These are phyloP conservation scores for Lochmaea crataegi DNA, from an alignment of 2,888 invertebrate genomes.

Conservation along the genomic window DNA sequence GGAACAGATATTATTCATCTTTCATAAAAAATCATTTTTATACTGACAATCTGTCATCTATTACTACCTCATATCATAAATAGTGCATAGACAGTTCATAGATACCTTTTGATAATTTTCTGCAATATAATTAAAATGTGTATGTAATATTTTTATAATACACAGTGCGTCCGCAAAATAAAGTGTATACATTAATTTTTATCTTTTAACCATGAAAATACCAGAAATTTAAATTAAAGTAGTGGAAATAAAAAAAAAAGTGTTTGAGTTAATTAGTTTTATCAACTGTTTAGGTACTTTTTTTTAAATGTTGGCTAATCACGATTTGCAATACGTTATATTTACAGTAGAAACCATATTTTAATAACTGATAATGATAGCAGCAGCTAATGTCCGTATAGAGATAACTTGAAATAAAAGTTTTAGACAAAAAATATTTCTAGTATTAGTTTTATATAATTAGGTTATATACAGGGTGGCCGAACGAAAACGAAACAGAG, in stretches of 20 bases:
- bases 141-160: neutral
- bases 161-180: neutral
- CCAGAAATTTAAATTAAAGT: no score
- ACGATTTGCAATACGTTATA: neutral
- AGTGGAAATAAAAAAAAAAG: no score
- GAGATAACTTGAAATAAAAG: neutral
- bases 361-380: neutral
- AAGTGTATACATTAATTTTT: no score
- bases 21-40: conserved; percentile 1
- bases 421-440: neutral
- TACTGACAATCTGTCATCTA: conserved; percentile 1
- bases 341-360: neutral
- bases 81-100: neutral
- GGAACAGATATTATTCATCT: neutral
- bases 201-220: no score
- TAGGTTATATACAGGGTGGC: no score
- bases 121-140: neutral
- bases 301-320: neutral
- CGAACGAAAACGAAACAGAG: no score
- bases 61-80: neutral
- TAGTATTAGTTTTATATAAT: no score
- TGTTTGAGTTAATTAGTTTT: neutral
- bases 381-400: neutral
- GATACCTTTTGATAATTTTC: neutral
- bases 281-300: neutral